phyloP scores from a whole-genome alignment of 1,140 invertebrate genomes.

The Drosophila melanogaster region Release_6_plus_ISO1_MT NT_033777.3:20118501-20119000 shows the following conservation, averaged over 20 bases:
- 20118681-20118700: not conserved
- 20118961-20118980: conserved; percentile 1
- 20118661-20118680: conserved; percentile 18
- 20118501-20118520: conserved; percentile 72
- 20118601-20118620: conserved; percentile 25
- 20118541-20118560: conserved; percentile 8
- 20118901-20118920: not conserved
- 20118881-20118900: not conserved
- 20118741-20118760: conserved; percentile 1
- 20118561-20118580: conserved; percentile 30
- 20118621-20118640: not conserved
- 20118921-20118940: not conserved
- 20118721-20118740: conserved; percentile 9
- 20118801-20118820: too few species aligned
- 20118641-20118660: conserved; percentile 21
- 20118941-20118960: not conserved
- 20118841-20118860: too few species aligned
- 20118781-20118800: too few species aligned
- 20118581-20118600: conserved; percentile 39
- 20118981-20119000: conserved; percentile 27
- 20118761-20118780: not conserved
- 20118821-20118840: too few species aligned
- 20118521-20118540: conserved; percentile 43
- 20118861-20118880: not conserved
- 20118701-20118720: not conserved